phyloP scores from a whole-genome alignment of 2,113 vertebrate species.

The Tamias sibiricus region DNA sequence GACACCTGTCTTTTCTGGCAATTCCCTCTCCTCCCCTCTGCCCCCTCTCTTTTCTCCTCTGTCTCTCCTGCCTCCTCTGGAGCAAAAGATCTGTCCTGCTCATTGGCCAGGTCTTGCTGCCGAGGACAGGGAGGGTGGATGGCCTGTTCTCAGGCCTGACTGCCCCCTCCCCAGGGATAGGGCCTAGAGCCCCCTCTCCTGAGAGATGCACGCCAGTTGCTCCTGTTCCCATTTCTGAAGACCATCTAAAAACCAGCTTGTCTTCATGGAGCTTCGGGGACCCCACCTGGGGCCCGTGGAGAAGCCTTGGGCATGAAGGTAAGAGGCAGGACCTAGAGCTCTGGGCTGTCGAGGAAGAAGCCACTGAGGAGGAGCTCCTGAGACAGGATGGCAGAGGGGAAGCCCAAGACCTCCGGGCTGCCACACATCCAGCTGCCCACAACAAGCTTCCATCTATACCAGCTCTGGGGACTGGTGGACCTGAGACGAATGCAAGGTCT shows the following conservation, averaged over 20 bases:
- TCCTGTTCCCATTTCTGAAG: not conserved
- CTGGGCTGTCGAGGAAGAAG: not conserved
- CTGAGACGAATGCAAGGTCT: not conserved
- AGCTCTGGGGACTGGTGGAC: not conserved
- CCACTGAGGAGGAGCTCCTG: not conserved
- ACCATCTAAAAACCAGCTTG: not conserved
- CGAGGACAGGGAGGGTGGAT: not conserved
- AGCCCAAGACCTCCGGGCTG: not conserved
- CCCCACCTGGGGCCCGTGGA: not conserved
- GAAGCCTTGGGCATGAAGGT: not conserved
- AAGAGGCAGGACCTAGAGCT: not conserved
- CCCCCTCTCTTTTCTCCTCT: too few species aligned
- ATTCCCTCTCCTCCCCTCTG: not conserved
- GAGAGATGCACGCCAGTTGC: not conserved
- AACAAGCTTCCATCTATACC: too few species aligned
- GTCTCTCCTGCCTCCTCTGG: not conserved
- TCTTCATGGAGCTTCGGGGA: not conserved
- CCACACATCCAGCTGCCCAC: not conserved
- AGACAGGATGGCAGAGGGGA: not conserved
- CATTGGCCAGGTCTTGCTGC: not conserved
- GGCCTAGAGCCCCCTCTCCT: not conserved
- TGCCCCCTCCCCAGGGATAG: too few species aligned
- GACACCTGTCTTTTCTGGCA: not conserved
- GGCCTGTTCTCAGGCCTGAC: not conserved
- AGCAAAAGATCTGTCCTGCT: not conserved